A percentile compares a stretch with the other conserved stretches of the same genome.
Conservation (phyloP, 2,113 vertebrate genomes). For the Mormyrus lacerda region DNA sequence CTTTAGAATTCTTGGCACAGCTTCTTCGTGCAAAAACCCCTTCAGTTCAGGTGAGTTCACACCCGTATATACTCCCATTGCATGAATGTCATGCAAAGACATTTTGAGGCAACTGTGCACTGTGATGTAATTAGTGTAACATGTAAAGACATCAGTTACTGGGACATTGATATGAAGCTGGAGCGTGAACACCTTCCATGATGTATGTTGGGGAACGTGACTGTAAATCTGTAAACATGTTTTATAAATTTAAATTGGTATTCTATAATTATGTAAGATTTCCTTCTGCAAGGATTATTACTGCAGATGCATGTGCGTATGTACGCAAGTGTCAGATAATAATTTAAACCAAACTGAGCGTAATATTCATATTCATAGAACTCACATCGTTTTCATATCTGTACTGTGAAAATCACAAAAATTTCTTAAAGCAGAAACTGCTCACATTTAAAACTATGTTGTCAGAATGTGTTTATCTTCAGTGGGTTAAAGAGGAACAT, state of each 20-base stretch:
- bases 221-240: not conserved
- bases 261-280: not conserved
- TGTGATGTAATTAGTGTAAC: not conserved
- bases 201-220: not conserved
- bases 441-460: not conserved
- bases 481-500: not conserved
- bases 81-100: conserved; percentile 65
- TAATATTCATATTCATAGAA: not conserved
- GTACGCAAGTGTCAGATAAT: not conserved
- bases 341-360: not conserved
- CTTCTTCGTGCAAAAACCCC: conserved; percentile 49
- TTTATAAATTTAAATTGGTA: not conserved
- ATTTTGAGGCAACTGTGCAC: conserved; percentile 52
- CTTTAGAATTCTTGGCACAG: conserved; percentile 61
- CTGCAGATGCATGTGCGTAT: not conserved
- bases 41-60: conserved; percentile 60
- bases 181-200: not conserved
- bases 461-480: not conserved
- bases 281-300: not conserved
- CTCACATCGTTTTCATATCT: not conserved
- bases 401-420: not conserved
- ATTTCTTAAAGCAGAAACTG: not conserved
- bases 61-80: conserved; percentile 54
- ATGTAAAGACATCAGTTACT: not conserved
- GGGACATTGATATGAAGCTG: not conserved